A percentile compares a stretch with the other conserved stretches of the same genome.
phyloP scores from a whole-genome alignment of 2,113 vertebrate genomes.

The Corythaixoides concolor region DNA sequence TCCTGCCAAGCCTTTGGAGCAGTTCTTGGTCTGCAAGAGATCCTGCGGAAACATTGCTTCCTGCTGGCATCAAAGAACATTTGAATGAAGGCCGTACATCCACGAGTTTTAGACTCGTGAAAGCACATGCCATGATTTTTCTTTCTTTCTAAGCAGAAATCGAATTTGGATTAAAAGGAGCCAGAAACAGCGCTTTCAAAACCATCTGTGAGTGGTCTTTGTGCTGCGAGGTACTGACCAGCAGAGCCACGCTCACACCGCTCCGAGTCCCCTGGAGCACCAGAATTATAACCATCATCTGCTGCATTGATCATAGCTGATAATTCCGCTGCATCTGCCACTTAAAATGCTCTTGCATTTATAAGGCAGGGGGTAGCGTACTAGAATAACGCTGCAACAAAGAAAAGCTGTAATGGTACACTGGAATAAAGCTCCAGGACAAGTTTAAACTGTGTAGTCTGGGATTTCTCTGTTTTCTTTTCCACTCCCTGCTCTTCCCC shows the following conservation, averaged over 20 bases:
- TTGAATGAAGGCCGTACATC: not conserved
- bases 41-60: not conserved
- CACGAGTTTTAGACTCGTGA: not conserved
- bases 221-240: not conserved
- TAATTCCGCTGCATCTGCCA: not conserved
- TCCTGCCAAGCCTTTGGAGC: conserved; percentile 28
- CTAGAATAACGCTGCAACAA: not conserved
- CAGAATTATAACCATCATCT: not conserved
- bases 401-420: not conserved
- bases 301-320: not conserved
- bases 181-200: not conserved
- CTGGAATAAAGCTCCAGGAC: not conserved
- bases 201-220: not conserved
- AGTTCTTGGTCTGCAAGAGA: not conserved
- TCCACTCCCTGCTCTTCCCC: not conserved
- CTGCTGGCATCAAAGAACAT: conserved; percentile 40
- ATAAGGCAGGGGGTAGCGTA: not conserved
- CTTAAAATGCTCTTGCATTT: not conserved
- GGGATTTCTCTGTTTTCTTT: not conserved
- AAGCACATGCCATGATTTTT: not conserved
- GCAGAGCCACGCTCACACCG: rapidly evolving
- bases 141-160: not conserved
- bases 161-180: not conserved
- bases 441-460: not conserved
- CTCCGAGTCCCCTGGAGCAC: not conserved